Base-by-base conservation (phyloP, 2,888 invertebrate genomes). In the Patella caerulea region DNA sequence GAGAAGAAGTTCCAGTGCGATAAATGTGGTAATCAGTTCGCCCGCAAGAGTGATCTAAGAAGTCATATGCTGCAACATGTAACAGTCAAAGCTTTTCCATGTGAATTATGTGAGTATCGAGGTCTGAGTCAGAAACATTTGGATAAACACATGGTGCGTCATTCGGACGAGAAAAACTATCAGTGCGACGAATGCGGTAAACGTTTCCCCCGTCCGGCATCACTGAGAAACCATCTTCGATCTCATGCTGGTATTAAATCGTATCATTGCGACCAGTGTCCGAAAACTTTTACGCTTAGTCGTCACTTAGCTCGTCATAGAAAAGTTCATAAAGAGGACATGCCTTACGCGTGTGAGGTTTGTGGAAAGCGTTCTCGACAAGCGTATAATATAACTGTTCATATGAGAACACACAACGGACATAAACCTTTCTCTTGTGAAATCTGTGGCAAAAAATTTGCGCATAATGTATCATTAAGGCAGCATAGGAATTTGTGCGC, bases 291-390 rank as follows among this genome's bases (percentile, higher is more conserved):
- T 29, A 52, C 19, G 12, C 19, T 24, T 45, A 72, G 34, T n/a
- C n/a, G n/a, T 72, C 72, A 72, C 45, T 29, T 72, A n/a, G n/a
- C n/a, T 3, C 72, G 72, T 9, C 72, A 72, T 45, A 29, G n/a
- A 19, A 29, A 72, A 53, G 52, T 72, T 12, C 72, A 72, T 15
- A 72, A n/a, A n/a, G 72, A 72, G n/a, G 72, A 72, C 3, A n/a
- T n/a, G 19, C n/a, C 19, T 14, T 53, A 52, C n/a, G n/a, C 19
- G 52, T 72, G 72, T 29, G 24, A 19, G 12, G n/a, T 72, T 52
- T 72, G 72, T 53, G 53, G 72, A 17, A 45, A 53, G 3, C 53
- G 52, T 14, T 29, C 34, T 19, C 19, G 53, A 52, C 52, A 72
- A n/a, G 53, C 45, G 4, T n/a, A n/a, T n/a, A 53, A 45, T 72